Evolutionary conservation across 1,140 invertebrate genomes (phyloP), one percentile per base, ranked within the genome.

Genomic region (Agrypnia vestita): DNA sequence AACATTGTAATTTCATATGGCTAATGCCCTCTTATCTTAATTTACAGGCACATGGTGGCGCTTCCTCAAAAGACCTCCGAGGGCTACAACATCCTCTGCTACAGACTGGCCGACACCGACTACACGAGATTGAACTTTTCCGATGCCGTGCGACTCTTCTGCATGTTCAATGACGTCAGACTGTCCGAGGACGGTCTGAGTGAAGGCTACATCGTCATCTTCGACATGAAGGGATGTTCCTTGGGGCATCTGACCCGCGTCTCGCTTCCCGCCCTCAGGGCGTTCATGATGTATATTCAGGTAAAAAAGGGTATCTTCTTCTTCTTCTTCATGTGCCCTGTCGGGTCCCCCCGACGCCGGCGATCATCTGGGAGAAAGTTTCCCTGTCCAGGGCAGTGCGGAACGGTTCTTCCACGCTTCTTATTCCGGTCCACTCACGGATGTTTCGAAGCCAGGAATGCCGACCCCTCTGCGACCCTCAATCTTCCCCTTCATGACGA

Each of bases 231-330:
- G 84, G 92, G 92, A 8, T 89, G 91, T 75, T 88, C 87, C 10
- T 85, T 93, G 10, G 91, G 91, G 0, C 92, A 93, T 85, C 85
- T 93, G 19, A 91, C 92, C 0, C 86, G 91, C 80, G 90, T 92
- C 0, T 91, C 89, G 19, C 80, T 93, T 69, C 90, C 91, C 4
- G 89, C 90, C 0, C 83, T 93, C 4, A 87, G 90, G 82, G 89
- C 90, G 8, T 93, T 93, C 81, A 92, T 93, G 91, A 84, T 89
- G 76, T 93, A 93, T 82, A 93, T 93, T 79, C 92, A 93, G 91
- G 92, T 93, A 83, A 84, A 17, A n/a, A n/a, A n/a, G n/a, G n/a
- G n/a, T n/a, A n/a, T n/a, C n/a, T n/a, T n/a, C n/a, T n/a, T n/a
- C n/a, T n/a, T n/a, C n/a, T n/a, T n/a, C n/a, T n/a, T n/a, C n/a